A percentile compares a stretch with the other conserved stretches of the same genome.
These are phyloP conservation scores for Solen grandis DNA, from an alignment of 1,140 invertebrate genomes.

Conservation along the genomic window DNA sequence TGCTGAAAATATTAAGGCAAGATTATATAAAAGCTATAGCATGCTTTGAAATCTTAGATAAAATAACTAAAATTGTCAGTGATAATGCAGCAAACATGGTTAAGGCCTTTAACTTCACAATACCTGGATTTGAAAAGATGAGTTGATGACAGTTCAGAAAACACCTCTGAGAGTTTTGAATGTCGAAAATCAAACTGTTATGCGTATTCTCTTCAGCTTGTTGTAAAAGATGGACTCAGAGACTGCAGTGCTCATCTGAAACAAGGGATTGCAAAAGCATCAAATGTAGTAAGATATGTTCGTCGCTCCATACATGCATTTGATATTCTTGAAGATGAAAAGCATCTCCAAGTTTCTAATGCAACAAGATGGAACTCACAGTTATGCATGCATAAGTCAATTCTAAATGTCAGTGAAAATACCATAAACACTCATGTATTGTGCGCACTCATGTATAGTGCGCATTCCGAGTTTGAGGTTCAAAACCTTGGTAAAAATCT, in stretches of 20 bases:
- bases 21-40: not conserved
- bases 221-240: not conserved
- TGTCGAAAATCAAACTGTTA: too few relatives aligned
- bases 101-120: not conserved
- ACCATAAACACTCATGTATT: too few relatives aligned
- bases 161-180: too few relatives aligned
- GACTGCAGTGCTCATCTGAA: not conserved
- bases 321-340: not conserved
- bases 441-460: too few relatives aligned
- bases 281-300: too few relatives aligned
- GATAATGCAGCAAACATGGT: constrained; percentile 3
- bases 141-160: too few relatives aligned
- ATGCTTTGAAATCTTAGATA: not conserved
- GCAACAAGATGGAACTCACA: constrained; percentile 2
- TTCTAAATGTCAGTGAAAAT: not conserved
- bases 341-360: not conserved
- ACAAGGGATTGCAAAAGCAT: not conserved
- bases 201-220: not conserved
- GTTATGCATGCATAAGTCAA: not conserved
- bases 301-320: not conserved
- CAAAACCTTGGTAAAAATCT: too few relatives aligned
- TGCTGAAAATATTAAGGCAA: not conserved
- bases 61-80: not conserved
- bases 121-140: too few relatives aligned
- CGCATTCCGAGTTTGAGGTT: too few relatives aligned